A percentile compares a stretch with the other conserved stretches of the same genome.
These are phyloP conservation scores for Nothura maculosa DNA, from an alignment of 2,797 vertebrate genomes.

Conservation along the genomic window DNA sequence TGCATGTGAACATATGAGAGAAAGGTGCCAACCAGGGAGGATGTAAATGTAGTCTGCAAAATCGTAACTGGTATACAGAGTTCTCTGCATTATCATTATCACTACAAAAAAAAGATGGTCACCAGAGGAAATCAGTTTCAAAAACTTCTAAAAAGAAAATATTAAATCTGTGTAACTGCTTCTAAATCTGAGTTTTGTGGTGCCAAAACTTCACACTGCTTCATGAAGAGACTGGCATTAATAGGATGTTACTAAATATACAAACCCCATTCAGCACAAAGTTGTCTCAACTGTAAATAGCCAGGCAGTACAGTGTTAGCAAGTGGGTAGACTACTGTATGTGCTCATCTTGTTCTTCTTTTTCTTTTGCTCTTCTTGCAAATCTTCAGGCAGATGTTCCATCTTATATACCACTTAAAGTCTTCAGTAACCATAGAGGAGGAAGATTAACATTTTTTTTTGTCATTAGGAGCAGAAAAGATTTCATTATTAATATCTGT, in stretches of 20 bases:
- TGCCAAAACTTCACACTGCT: rapidly evolving
- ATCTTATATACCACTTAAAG: background rate
- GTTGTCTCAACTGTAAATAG: background rate
- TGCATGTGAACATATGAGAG: background rate
- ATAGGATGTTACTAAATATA: background rate
- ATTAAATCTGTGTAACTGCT: background rate
- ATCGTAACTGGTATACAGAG: background rate
- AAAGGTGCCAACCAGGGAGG: background rate
- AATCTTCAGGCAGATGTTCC: background rate
- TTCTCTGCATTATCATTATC: background rate
- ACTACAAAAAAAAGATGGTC: background rate
- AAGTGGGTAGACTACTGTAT: background rate
- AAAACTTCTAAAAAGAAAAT: background rate
- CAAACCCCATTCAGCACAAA: background rate
- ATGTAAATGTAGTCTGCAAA: background rate
- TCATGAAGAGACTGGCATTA: background rate
- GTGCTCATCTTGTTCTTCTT: background rate
- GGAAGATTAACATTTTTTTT: background rate
- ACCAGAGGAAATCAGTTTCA: background rate
- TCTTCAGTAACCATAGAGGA: background rate
- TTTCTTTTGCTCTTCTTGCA: background rate
- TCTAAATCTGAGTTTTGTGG: rapidly evolving
- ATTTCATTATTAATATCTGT: background rate
- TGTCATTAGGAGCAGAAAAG: background rate
- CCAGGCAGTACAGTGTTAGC: background rate